Evolutionary conservation across 2,113 vertebrate genomes (phyloP), one percentile per base, ranked within the genome.

Genomic region (Myotis brandtii): DNA sequence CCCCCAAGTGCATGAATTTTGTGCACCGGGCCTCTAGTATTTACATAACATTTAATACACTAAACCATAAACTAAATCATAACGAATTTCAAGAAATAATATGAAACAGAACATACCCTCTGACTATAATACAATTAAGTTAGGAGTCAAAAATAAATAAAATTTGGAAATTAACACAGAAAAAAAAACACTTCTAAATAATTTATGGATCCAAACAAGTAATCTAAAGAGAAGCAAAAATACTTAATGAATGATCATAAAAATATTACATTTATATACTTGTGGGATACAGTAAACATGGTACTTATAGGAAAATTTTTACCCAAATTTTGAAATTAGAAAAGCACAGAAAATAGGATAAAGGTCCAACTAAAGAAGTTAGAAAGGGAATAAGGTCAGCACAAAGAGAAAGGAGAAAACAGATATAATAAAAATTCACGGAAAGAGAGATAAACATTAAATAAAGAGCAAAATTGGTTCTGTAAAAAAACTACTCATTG

Each of bases 21-120:
- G 8, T 56, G 21, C 54, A 23, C 7, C 3, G 3, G 21, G 8
- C 54, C 20, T 56, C 20, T 56, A 56, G 54, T 52, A 72, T 46
- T 88, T 64, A 81, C 32, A 52, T 64, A 93, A 93, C 25, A 52
- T 56, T 83, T 83, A 92, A 48, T 21, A 91, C 6, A 95, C 48
- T 90, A 93, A 95, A 89, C 80, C 43, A 43, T 43, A 43, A 43
- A 43, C 43, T 43, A 43, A 43, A 43, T 43, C 79, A 86, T 23
- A 93, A 85, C 20, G 94, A 94, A 92, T 54, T 89, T 94, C 52
- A 93, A 95, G 50, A 94, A 95, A n/a, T n/a, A 81, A 32, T 27
- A 87, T 81, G 48, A 77, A 85, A 95, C 34, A 93, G 54, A 95
- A 96, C 17, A 92, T 0, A 91, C 6, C 91, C 62, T 93, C 56